phyloP scores from a whole-genome alignment of 1,140 invertebrate species.

The Solen grandis region DNA sequence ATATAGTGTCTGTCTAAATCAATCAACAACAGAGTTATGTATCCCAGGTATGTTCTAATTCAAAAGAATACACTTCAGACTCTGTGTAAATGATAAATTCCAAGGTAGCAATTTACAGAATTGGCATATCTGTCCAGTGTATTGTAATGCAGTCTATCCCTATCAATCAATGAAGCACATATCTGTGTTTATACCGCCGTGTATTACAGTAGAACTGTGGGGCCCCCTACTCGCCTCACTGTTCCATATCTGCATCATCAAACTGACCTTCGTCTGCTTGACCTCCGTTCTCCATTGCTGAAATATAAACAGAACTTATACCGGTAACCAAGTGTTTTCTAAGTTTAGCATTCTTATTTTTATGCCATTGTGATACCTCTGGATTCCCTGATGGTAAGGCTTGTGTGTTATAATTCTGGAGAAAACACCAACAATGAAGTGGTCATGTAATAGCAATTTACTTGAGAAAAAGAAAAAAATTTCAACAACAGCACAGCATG shows the following conservation, averaged over 20 bases:
- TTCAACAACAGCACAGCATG: no score
- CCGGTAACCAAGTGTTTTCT: neutral
- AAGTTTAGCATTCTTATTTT: neutral
- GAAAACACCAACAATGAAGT: neutral
- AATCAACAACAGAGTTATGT: no score
- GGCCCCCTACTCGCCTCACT: no score
- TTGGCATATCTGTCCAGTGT: neutral
- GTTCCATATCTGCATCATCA: conserved; percentile 38
- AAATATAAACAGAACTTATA: neutral
- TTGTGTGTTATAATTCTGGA: neutral
- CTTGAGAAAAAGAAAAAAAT: no score
- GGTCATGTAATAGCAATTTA: no score
- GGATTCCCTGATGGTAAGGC: neutral
- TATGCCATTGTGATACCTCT: neutral
- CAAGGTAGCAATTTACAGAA: neutral
- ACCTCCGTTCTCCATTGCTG: conserved; percentile 19
- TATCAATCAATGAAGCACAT: neutral
- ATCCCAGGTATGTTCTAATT: no score
- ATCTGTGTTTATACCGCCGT: conserved; percentile 2
- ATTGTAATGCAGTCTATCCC: neutral
- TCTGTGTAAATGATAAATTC: neutral
- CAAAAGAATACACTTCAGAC: conserved; percentile 2
- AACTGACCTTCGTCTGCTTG: conserved; percentile 3
- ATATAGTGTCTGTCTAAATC: no score
- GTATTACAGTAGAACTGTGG: no score